Base-by-base conservation (phyloP, 2,888 invertebrate species). In the Augiades crinisus region DNA sequence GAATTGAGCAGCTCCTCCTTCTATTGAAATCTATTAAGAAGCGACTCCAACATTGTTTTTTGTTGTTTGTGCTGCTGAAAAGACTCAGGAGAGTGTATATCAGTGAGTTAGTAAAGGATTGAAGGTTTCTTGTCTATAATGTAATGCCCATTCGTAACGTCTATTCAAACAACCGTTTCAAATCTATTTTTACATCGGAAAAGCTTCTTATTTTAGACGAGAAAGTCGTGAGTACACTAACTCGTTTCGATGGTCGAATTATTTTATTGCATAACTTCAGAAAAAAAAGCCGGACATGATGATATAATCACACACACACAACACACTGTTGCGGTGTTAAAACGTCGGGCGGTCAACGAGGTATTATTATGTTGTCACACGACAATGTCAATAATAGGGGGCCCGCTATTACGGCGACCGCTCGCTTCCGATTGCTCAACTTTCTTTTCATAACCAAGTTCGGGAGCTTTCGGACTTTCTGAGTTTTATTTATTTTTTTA, bases 341-440 rank as follows among this genome's bases (percentile, higher is more conserved):
- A 43, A 44, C 50, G 49, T 6, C 7, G 33, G 4, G 24, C 50
- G 50, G 30, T 21, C 36, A 50, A 44, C 50, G 43, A 49, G 57
- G 53, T 62, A 54, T 62, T 60, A 68, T 67, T 67, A 65, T 47
- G 54, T 57, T 61, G 64, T 64, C 64, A 59, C 55, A 53, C 57
- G 50, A 56, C 59, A 56, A 47, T 57, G 54, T 54, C 56, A 61
- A 55, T 60, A 61, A 57, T 37, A 41, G 43, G 49, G n/a, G 38
- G 50, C 33, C 54, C 49, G 54, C 54, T 33, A 56, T 49, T 51
- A 56, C 52, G 51, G 58, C 53, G 57, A 50, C 41, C 30, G 45
- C 47, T 50, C 51, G 44, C 51, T 51, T 43, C 44, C 47, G 46
- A 47, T 52, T 54, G 40, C 47, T 52, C 46, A 47, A 58, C 54